Base-by-base conservation (phyloP, 2,113 vertebrate species). In the Sebastes schlegelii region DNA sequence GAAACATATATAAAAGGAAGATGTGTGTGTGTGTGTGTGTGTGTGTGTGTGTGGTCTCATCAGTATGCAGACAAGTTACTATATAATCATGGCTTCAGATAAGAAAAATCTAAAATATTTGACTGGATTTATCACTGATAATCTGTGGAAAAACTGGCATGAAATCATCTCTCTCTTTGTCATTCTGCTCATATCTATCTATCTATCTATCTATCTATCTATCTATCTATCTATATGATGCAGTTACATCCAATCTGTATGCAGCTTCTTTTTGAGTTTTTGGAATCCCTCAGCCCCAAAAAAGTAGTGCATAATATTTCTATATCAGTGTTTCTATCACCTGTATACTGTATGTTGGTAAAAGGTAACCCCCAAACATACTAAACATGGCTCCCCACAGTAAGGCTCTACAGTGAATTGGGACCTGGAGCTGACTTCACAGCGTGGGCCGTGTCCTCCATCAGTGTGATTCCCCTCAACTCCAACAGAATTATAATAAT, bases 301-400 rank as follows among this genome's bases (percentile, higher is more conserved):
- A 57, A 49, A 55, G 55, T 0, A 14, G 17, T 43, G 54, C 61
- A 68, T 7, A 34, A 48, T 6, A 8, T 58, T 80, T 51, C 54
- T 43, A 40, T n/a, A 51, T 77, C 51, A 52, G 42, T 21, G 3
- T 67, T 5, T 65, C 23, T n/a, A 46, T 76, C 26, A 43, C 42
- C 55, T 73, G 26, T 16, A 63, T 13, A 13, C 49, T 73, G 26
- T 16, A 63, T 13, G 13, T 65, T 8, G 49, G 34, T 52, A 67
- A 79, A 34, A 74, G 26, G 64, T 75, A 63, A 74, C 52, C 58
- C 61, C 66, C 40, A 57, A 66, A 82, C 61, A 34, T 34, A 34
- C 14, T 17, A 57, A 83, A 80, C 63, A 66, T 75, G 55, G 46
- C 77, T 86, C 55, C 80, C 83, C 64, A 67, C 74, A 17, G 64